Conservation (phyloP, 2,797 vertebrate species). For the Anolis apletophallus region DNA sequence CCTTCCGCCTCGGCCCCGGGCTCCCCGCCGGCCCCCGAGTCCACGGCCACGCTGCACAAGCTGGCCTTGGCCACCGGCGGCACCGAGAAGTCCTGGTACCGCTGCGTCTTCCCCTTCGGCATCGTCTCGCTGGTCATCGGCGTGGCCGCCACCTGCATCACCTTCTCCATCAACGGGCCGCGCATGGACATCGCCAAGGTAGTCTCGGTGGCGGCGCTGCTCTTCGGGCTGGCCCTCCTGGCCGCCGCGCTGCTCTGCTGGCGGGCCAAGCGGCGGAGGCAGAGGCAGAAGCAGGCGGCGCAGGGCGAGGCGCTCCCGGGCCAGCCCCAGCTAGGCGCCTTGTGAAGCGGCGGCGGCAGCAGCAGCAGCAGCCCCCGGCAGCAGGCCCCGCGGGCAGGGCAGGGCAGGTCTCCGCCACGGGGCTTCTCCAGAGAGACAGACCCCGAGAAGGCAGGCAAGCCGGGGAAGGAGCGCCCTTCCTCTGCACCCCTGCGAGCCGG, state of each 20-base stretch:
- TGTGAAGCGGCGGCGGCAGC: no score
- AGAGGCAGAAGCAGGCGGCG: no score
- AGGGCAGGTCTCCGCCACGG: no score
- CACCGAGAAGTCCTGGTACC: constrained; percentile 74
- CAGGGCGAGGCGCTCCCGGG: no score
- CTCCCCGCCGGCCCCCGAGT: constrained; percentile 82
- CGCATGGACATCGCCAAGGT: constrained; percentile 91
- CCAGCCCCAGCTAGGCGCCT: constrained; percentile 55
- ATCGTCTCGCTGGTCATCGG: constrained; percentile 93
- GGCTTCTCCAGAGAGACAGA: no score
- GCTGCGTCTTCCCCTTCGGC: constrained; percentile 80
- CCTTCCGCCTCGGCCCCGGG: constrained; percentile 48
- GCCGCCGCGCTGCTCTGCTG: constrained; percentile 75
- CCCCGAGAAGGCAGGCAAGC: no score
- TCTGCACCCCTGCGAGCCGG: no score
- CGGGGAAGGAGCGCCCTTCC: no score
- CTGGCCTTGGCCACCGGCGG: constrained; percentile 88
- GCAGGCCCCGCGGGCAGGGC: no score
- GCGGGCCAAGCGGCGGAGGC: constrained; percentile 71
- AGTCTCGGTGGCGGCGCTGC: constrained; percentile 86
- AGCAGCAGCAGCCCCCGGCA: no score
- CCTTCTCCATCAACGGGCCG: constrained; percentile 86
- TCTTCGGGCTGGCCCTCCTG: constrained; percentile 68
- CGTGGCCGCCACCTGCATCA: constrained; percentile 88
- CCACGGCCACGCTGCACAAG: constrained; percentile 86